These are phyloP conservation scores for Copidosoma aretas DNA, from an alignment of 2,888 invertebrate species.

Conservation along the genomic window DNA sequence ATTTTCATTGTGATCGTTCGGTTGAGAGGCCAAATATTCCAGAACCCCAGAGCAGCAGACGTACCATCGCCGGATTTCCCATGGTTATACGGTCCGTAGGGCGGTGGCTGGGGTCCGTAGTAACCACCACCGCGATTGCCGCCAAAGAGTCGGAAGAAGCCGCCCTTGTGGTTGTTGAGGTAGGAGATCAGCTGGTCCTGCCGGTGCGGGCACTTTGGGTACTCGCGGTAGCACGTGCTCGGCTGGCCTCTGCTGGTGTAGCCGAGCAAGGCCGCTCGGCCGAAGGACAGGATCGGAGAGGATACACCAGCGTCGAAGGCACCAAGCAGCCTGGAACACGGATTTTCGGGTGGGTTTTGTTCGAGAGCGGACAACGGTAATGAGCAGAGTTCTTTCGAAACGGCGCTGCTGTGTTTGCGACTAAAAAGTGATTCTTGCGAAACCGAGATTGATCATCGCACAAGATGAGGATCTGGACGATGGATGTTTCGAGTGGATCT, in stretches of 20 bases:
- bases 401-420: too few species aligned
- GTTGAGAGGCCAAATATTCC: too few species aligned
- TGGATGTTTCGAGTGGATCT: too few species aligned
- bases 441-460: too few species aligned
- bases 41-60: too few species aligned
- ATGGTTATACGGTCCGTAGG: slow-evolving; percentile 12
- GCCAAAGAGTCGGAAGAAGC: slow-evolving; percentile 66
- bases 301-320: slow-evolving; percentile 63
- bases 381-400: too few species aligned
- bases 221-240: slow-evolving; percentile 70
- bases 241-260: slow-evolving; percentile 72
- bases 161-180: slow-evolving; percentile 85
- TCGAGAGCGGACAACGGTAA: too few species aligned
- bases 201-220: slow-evolving; percentile 77
- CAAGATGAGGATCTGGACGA: too few species aligned
- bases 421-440: too few species aligned
- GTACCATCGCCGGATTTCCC: slow-evolving; percentile 17
- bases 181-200: slow-evolving; percentile 77
- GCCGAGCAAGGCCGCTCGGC: slow-evolving; percentile 78
- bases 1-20: too few species aligned
- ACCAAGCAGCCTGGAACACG: slow-evolving; percentile 66
- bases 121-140: slow-evolving; percentile 1
- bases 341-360: too few species aligned
- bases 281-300: slow-evolving; percentile 76
- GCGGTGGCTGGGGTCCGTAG: slow-evolving; percentile 24